phyloP scores from a whole-genome alignment of 2,797 vertebrate genomes.

The Tachyglossus aculeatus region DNA sequence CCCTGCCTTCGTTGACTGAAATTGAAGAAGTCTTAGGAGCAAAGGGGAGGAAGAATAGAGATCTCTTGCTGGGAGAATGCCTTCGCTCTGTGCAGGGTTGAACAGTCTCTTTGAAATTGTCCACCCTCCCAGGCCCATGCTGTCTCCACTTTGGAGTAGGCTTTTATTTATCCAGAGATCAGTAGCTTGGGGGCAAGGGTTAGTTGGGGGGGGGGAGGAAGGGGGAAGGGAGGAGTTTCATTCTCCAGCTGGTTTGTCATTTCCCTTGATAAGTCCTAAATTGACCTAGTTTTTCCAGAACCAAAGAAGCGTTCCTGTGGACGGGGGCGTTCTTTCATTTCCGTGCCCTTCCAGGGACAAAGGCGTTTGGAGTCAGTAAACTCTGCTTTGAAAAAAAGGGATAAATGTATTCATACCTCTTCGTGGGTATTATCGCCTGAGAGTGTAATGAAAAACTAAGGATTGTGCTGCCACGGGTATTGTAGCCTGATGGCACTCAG shows the following conservation, averaged over 20 bases:
- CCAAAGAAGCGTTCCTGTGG: constrained; percentile 74
- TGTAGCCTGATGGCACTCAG: too few relatives aligned
- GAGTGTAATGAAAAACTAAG: constrained; percentile 48
- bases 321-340: constrained; percentile 73
- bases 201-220: too few relatives aligned
- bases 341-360: constrained; percentile 73
- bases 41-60: constrained; percentile 63
- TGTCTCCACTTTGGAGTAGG: constrained; percentile 58
- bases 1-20: constrained; percentile 57
- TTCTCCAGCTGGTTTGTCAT: constrained; percentile 79
- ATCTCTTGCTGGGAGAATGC: constrained; percentile 39
- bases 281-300: constrained; percentile 74
- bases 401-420: constrained; percentile 63
- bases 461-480: constrained; percentile 24
- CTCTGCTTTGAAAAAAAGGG: constrained; percentile 41
- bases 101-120: constrained; percentile 67
- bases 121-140: constrained; percentile 57
- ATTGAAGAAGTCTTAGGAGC: constrained; percentile 56
- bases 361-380: constrained; percentile 66
- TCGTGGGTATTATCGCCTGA: constrained; percentile 62
- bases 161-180: constrained; percentile 75
- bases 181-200: constrained; percentile 53
- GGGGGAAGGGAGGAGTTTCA: constrained; percentile 27
- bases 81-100: constrained; percentile 48
- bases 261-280: constrained; percentile 82